Percentiles rank a stretch among this genome's conserved stretches.
These are phyloP conservation scores for Buphagus erythrorhynchus DNA, from an alignment of 2,797 vertebrate species.

Conservation along the genomic window DNA sequence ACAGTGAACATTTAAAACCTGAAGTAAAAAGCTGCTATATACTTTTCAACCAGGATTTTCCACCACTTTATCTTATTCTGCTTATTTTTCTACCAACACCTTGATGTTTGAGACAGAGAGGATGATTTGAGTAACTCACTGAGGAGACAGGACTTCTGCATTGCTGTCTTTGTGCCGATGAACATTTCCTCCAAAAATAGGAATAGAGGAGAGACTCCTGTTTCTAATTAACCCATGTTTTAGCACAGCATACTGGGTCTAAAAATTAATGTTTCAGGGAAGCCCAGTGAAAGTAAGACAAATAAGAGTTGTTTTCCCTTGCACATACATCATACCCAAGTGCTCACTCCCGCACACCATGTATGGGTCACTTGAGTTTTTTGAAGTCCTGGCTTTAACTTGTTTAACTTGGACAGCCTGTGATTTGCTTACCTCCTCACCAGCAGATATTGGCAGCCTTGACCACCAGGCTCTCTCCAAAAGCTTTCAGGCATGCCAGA, in stretches of 20 bases:
- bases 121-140: not conserved
- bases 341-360: rapidly evolving
- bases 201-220: not conserved
- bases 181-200: not conserved
- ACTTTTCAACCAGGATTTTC: not conserved
- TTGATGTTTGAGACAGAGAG: not conserved
- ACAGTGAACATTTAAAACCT: not conserved
- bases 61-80: not conserved
- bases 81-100: not conserved
- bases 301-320: not conserved
- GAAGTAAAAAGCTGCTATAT: not conserved
- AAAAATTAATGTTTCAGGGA: not conserved
- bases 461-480: not conserved
- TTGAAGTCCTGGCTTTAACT: not conserved
- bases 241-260: not conserved
- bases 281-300: not conserved
- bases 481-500: not conserved
- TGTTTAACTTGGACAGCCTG: conserved; percentile 2
- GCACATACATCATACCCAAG: not conserved
- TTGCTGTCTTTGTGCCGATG: not conserved
- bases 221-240: not conserved
- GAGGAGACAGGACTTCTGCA: not conserved
- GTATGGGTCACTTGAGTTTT: not conserved
- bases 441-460: not conserved
- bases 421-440: not conserved